Evolutionary conservation across 2,888 invertebrate genomes (phyloP).

Genomic region (Helicoverpa assulta): DNA sequence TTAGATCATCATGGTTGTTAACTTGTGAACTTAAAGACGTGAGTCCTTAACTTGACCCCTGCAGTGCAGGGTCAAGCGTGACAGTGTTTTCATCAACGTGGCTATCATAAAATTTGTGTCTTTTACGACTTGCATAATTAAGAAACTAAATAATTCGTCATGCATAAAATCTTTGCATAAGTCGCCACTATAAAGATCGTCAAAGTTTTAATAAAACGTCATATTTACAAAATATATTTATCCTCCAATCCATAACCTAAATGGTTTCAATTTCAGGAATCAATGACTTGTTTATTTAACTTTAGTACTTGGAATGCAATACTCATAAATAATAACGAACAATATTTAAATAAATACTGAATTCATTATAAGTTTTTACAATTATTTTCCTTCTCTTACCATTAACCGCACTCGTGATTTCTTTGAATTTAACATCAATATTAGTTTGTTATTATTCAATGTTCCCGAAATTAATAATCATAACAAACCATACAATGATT

Average conservation of each 20-base stretch:
- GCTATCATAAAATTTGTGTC: neutral
- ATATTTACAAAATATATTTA: neutral
- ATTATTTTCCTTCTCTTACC: conserved; percentile 49
- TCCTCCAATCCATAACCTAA: conserved; percentile 16
- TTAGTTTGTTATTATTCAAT: conserved; percentile 42
- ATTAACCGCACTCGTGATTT: conserved; percentile 38
- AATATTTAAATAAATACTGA: conserved; percentile 25
- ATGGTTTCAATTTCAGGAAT: conserved; percentile 31
- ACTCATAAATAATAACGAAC: conserved; percentile 16
- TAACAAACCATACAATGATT: conserved; percentile 18
- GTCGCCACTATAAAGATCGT: too few relatives aligned
- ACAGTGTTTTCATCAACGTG: neutral
- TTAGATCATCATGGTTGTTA: conserved; percentile 12
- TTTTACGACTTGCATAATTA: neutral
- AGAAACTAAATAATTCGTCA: neutral
- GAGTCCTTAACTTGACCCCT: conserved; percentile 1
- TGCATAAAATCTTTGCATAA: too few relatives aligned
- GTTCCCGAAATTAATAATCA: conserved; percentile 31
- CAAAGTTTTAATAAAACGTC: neutral
- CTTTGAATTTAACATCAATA: conserved; percentile 40
- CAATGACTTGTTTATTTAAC: conserved; percentile 18
- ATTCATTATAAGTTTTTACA: conserved; percentile 29
- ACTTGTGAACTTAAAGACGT: conserved; percentile 7
- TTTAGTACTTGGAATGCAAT: conserved; percentile 37
- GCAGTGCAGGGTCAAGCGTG: neutral